phyloP scores from a whole-genome alignment of 2,113 vertebrate species.

The Barbus barbus region DNA sequence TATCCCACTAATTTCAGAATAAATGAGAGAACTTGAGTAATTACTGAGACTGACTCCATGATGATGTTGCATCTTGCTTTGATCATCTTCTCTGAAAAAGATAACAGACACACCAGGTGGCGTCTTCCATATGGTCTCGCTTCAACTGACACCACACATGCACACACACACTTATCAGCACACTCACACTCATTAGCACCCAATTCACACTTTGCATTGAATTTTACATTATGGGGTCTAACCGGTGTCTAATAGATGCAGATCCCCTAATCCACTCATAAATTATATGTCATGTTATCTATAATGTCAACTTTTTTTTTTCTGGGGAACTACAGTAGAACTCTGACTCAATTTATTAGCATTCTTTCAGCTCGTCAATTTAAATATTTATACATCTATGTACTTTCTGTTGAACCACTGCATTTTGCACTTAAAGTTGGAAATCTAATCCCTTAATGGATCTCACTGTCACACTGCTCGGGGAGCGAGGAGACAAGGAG shows the following conservation, averaged over 20 bases:
- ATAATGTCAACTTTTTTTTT: no score
- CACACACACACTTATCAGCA: background rate
- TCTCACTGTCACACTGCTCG: no score
- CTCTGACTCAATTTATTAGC: background rate
- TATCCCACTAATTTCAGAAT: background rate
- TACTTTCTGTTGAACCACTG: no score
- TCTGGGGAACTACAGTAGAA: background rate
- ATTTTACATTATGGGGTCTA: slow-evolving; percentile 6
- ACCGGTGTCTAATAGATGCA: slow-evolving; percentile 15
- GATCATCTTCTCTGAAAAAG: slow-evolving; percentile 37
- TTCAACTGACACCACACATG: slow-evolving; percentile 12
- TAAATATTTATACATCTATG: no score
- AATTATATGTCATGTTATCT: background rate
- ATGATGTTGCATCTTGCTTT: slow-evolving; percentile 30
- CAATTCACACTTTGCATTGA: slow-evolving; percentile 7
- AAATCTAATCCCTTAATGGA: no score
- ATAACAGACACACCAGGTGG: slow-evolving; percentile 44
- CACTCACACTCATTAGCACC: slow-evolving; percentile 26
- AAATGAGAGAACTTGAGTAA: slow-evolving; percentile 26
- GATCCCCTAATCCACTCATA: background rate
- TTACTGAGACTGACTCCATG: slow-evolving; percentile 22
- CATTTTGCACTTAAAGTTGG: no score
- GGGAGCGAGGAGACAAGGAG: no score
- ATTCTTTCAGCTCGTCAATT: background rate
- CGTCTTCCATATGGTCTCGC: slow-evolving; percentile 38